phyloP scores from a whole-genome alignment of 1,140 invertebrate genomes.

The Aphelinus certus region DNA sequence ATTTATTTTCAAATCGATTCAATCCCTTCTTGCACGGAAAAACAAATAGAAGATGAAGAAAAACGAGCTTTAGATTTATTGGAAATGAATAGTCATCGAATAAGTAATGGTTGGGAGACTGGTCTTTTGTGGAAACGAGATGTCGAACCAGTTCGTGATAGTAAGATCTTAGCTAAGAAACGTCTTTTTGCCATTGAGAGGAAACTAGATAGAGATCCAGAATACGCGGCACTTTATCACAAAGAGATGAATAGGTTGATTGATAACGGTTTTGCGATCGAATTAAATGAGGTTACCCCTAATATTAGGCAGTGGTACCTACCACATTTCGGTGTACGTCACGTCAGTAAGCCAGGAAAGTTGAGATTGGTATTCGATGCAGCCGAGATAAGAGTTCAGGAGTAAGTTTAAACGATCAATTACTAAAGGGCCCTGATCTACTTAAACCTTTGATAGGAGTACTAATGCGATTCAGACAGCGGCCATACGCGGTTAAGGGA shows the following conservation, averaged over 20 bases:
- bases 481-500: conserved; percentile 6
- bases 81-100: too few species aligned
- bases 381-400: conserved; percentile 15
- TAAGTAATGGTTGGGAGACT: conserved; percentile 34
- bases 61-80: too few species aligned
- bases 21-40: too few species aligned
- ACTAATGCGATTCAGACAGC: conserved; percentile 18
- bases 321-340: conserved; percentile 26
- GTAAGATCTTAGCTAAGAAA: background rate
- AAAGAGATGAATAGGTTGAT: conserved; percentile 1
- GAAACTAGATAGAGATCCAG: background rate
- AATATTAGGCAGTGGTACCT: conserved; percentile 12
- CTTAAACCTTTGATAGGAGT: conserved; percentile 24
- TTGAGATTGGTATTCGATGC: conserved; percentile 40
- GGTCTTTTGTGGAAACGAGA: conserved; percentile 47
- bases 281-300: background rate
- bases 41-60: too few species aligned
- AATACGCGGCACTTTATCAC: conserved; percentile 2
- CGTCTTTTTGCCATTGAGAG: background rate
- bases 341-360: conserved; percentile 26
- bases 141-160: background rate
- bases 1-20: too few species aligned
- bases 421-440: conserved; percentile 30
- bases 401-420: conserved; percentile 34
- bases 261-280: background rate